A percentile compares a stretch with the other conserved stretches of the same genome.
phyloP scores from a whole-genome alignment of 2,888 invertebrate species.

The Fragum fragum region DNA sequence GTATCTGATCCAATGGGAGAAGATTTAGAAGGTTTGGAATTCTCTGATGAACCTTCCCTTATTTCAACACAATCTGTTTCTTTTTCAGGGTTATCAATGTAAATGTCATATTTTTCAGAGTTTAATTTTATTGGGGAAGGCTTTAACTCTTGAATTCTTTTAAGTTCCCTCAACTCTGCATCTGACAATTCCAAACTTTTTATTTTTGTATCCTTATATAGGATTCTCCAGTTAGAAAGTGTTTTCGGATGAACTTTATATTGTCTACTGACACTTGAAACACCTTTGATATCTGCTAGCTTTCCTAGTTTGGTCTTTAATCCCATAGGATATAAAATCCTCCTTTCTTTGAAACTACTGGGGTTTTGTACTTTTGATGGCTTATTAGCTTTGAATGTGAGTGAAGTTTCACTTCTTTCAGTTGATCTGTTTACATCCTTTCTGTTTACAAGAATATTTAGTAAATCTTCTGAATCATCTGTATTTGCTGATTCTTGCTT shows the following conservation, averaged over 20 bases:
- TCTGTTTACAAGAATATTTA: neutral
- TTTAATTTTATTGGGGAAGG: neutral
- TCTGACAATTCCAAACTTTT: constrained; percentile 30
- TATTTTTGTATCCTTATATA: constrained; percentile 41
- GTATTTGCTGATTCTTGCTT: constrained; percentile 9
- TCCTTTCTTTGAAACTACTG: neutral
- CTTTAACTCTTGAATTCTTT: constrained; percentile 30
- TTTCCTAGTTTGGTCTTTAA: constrained; percentile 50
- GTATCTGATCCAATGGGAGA: neutral
- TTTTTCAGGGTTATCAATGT: constrained; percentile 64
- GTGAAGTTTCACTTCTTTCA: neutral
- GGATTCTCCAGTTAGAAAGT: constrained; percentile 42
- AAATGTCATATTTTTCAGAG: constrained; percentile 53
- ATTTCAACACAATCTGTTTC: constrained; percentile 15
- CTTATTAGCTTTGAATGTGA: neutral
- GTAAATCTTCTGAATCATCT: neutral
- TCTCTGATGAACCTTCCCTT: neutral
- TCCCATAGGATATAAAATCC: constrained; percentile 35
- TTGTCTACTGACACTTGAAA: constrained; percentile 25
- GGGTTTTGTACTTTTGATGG: neutral
- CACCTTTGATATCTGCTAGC: constrained; percentile 33
- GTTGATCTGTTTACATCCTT: neutral
- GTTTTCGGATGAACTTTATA: constrained; percentile 29
- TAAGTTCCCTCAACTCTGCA: constrained; percentile 37
- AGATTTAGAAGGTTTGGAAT: no score